Conservation (phyloP, 1,140 invertebrate species). For the Choristoneura fumiferana region DNA sequence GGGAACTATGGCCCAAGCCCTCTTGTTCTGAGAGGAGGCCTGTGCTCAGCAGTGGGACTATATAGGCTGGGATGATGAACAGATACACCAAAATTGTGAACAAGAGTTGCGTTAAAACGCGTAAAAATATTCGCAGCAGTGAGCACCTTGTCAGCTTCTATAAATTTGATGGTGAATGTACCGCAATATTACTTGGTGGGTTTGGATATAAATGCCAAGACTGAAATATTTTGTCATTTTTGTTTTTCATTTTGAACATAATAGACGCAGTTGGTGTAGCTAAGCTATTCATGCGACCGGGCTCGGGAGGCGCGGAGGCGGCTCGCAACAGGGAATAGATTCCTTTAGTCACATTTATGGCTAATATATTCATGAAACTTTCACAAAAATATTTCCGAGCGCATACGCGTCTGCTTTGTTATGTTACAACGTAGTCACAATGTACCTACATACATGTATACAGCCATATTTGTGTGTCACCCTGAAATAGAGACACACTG, state of each 20-base stretch:
- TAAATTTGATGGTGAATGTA: too few relatives aligned
- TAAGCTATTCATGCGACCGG: constrained; percentile 40
- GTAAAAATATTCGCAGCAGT: too few relatives aligned
- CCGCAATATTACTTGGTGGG: too few relatives aligned
- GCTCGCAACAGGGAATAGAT: constrained; percentile 63
- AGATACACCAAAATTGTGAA: too few relatives aligned
- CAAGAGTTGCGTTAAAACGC: too few relatives aligned
- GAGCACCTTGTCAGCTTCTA: too few relatives aligned
- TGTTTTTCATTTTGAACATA: constrained; percentile 4
- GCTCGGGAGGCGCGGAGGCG: constrained; percentile 29
- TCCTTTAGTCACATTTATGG: constrained; percentile 75
- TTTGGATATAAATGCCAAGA: too few relatives aligned
- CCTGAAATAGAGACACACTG: constrained; percentile 29
- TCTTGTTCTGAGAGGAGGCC: too few relatives aligned
- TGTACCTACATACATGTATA: constrained; percentile 31
- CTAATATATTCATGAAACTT: constrained; percentile 77
- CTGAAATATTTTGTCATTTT: too few relatives aligned
- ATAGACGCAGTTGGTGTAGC: constrained; percentile 24
- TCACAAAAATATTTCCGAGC: constrained; percentile 71
- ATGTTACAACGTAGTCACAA: constrained; percentile 46
- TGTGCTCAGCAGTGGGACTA: too few relatives aligned
- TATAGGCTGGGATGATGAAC: too few relatives aligned
- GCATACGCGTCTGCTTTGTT: constrained; percentile 55
- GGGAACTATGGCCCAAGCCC: too few relatives aligned
- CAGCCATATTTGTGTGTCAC: constrained; percentile 22